Conservation (phyloP, 1,140 invertebrate genomes). For the Trinorchestia longiramus region DNA sequence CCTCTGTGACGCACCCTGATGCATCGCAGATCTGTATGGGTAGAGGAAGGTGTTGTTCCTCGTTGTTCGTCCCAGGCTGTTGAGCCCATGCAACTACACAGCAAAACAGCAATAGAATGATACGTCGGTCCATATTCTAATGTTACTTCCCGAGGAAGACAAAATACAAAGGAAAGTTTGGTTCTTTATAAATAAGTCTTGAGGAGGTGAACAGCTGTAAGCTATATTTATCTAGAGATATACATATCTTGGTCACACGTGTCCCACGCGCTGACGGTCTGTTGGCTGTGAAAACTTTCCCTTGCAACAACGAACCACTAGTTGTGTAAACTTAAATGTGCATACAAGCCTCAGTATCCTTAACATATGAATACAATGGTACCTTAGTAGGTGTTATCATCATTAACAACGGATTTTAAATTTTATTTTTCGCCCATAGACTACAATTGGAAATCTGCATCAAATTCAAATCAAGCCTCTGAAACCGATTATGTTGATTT, state of each 20-base stretch:
- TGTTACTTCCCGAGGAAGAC: not conserved
- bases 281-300: not conserved
- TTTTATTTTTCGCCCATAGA: too few species aligned
- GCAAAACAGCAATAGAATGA: not conserved
- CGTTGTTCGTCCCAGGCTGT: not conserved
- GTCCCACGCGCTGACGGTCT: not conserved
- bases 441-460: too few species aligned
- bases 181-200: not conserved
- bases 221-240: not conserved
- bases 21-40: not conserved
- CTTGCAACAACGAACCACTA: not conserved
- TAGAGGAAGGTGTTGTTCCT: not conserved
- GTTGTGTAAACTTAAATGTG: not conserved
- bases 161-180: not conserved
- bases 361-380: too few species aligned
- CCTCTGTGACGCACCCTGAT: not conserved
- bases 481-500: too few species aligned
- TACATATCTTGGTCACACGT: not conserved
- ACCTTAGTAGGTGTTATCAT: too few species aligned
- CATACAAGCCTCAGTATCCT: too few species aligned
- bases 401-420: too few species aligned
- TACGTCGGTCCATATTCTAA: not conserved
- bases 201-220: not conserved
- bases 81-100: not conserved
- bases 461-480: too few species aligned